Percentiles rank a stretch among this genome's conserved stretches.
Conservation (phyloP, 2,888 invertebrate species). For the Kuschelorhynchus macadamiae region DNA sequence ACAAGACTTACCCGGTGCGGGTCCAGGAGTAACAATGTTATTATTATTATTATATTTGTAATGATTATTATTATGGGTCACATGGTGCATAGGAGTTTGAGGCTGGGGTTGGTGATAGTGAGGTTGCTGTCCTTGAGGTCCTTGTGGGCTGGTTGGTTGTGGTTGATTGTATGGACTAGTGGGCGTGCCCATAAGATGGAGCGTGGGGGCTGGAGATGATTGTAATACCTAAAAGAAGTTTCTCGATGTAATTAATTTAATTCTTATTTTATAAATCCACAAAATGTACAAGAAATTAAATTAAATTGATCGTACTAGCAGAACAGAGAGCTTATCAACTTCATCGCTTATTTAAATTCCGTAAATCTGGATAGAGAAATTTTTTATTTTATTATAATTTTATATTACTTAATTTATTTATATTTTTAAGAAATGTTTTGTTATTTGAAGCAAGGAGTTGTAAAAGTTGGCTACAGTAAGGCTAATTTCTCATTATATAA, state of each 20-base stretch:
- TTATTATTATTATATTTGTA: constrained; percentile 61
- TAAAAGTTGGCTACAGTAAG: no score
- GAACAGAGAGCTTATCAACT: no score
- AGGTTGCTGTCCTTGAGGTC: constrained; percentile 65
- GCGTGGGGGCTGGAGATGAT: constrained; percentile 68
- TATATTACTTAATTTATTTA: no score
- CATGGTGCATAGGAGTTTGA: constrained; percentile 60
- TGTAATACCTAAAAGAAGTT: constrained; percentile 62
- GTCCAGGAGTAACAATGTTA: constrained; percentile 59
- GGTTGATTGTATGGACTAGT: constrained; percentile 67
- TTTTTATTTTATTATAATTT: no score
- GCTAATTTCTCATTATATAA: no score
- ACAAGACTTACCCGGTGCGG: constrained; percentile 63
- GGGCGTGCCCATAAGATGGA: constrained; percentile 73
- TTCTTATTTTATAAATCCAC: no score
- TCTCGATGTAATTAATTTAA: background rate
- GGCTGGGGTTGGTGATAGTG: constrained; percentile 63
- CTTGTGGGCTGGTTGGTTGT: constrained; percentile 65
- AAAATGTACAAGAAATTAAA: no score
- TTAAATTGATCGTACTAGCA: no score
- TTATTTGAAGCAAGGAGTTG: no score
- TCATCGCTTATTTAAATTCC: no score
- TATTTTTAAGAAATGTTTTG: no score
- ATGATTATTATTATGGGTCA: constrained; percentile 67
- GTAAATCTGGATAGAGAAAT: no score